A percentile compares a stretch with the other conserved stretches of the same genome.
Evolutionary conservation across 2,888 invertebrate genomes (phyloP).

Genomic region (Andrena fulva): DNA sequence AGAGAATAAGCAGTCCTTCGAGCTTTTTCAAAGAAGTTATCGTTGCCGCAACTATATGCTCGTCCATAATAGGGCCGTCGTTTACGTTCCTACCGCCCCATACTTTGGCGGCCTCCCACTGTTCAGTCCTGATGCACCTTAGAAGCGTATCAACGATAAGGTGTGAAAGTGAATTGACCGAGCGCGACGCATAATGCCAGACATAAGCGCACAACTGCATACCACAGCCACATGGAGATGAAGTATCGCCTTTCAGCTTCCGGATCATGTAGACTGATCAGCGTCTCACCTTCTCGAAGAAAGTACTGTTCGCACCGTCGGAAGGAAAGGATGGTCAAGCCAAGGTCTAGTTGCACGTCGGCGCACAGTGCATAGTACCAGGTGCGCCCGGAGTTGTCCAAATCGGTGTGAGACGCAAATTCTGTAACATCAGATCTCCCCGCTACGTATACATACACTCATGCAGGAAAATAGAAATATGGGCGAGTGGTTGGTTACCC

Average conservation of each 20-base stretch:
- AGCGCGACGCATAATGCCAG: neutral
- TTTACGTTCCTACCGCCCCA: conserved; percentile 86
- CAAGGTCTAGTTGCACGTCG: conserved; percentile 87
- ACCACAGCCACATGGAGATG: conserved; percentile 88
- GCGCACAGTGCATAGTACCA: conserved; percentile 88
- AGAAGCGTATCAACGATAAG: neutral
- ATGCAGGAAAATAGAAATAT: too few species aligned
- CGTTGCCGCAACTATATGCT: conserved; percentile 81
- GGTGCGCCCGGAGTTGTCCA: conserved; percentile 85
- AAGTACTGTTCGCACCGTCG: conserved; percentile 86
- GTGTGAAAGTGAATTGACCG: neutral
- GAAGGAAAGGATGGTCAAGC: conserved; percentile 86
- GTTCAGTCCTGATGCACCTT: conserved; percentile 87
- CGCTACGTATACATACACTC: too few species aligned
- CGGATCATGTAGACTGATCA: conserved; percentile 84
- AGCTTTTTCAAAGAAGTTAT: conserved; percentile 86
- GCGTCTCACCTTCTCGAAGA: conserved; percentile 86
- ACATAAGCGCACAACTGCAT: conserved; percentile 32
- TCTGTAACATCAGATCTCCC: conserved; percentile 59
- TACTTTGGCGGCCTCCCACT: conserved; percentile 87
- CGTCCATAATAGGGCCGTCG: conserved; percentile 74
- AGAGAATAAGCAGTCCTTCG: conserved; percentile 86
- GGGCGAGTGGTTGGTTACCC: conserved; percentile 62
- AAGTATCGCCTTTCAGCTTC: conserved; percentile 87
- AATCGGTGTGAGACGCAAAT: conserved; percentile 74